Evolutionary conservation across 2,888 invertebrate species (phyloP).

Genomic region (Prosapia bicincta): DNA sequence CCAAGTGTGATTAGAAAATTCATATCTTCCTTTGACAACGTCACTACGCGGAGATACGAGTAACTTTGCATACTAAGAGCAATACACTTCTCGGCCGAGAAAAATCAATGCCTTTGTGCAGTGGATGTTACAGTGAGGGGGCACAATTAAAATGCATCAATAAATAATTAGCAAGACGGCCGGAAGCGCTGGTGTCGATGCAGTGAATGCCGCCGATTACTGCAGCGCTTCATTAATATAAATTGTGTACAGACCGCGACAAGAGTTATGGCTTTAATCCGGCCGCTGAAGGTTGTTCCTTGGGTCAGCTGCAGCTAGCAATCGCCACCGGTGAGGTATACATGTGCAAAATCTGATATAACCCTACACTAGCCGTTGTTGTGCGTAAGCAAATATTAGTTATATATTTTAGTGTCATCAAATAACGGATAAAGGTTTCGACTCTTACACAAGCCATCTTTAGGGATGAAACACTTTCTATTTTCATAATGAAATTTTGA

Average conservation of each 20-base stretch:
- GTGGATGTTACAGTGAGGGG: background rate
- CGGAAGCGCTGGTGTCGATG: background rate
- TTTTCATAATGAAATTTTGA: too few species aligned
- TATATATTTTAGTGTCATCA: background rate
- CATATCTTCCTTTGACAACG: too few species aligned
- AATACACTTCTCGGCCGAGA: too few species aligned
- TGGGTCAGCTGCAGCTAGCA: background rate
- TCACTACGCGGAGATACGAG: too few species aligned
- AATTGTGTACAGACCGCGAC: background rate
- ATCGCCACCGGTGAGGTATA: too few species aligned
- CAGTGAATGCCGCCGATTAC: background rate
- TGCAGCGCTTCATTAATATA: background rate
- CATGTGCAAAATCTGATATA: background rate
- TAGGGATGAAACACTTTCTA: too few species aligned
- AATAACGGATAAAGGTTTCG: too few species aligned
- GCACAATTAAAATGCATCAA: background rate
- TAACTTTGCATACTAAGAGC: too few species aligned
- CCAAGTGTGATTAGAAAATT: too few species aligned
- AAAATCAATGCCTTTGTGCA: too few species aligned
- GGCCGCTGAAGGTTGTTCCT: background rate
- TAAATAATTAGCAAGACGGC: background rate
- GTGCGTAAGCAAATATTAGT: background rate
- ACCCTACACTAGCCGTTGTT: background rate
- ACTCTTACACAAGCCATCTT: too few species aligned
- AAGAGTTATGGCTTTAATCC: background rate